Evolutionary conservation across 2,797 vertebrate species (phyloP), one percentile per base, ranked within the genome.

Genomic region (Spinus olivaceus): DNA sequence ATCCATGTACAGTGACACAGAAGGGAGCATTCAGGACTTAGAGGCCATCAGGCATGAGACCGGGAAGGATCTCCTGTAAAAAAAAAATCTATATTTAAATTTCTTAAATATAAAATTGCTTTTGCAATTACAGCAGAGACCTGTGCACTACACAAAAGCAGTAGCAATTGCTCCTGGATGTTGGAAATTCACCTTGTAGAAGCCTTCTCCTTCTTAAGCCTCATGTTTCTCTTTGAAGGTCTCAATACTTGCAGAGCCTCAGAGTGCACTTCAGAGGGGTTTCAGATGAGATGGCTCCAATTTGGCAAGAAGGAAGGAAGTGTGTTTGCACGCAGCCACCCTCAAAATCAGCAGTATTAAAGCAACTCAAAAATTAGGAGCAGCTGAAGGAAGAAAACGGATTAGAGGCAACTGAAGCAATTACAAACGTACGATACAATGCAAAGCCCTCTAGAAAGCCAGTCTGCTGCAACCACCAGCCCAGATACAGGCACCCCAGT

Each of bases 301-400:
- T 57, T 46, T 53, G 30, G 30, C 46, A 51, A 64, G 18, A 72
- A 70, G 5, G 10, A 79, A 66, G 8, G 21, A 77, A 65, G 35
- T 2, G 14, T 44, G 87, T 70, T 66, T 53, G 32, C 39, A 78
- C 0, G 2, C 19, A 32, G 33, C 5, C 0, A 1, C 54, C 22
- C 74, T 72, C 72, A 72, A 94, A 85, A 80, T 33, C 4, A 66
- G 30, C 47, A 39, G 22, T 69, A 81, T 69, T 79, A 8, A 86
- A 69, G 15, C 25, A 76, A 81, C 22, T 65, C 15, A 64, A 60
- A 86, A 76, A 49, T 32, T 19, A 80, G 49, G 10, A 71, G 42
- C 25, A 51, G 53, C 25, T 33, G 39, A 77, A 76, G 47, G 54
- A 84, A 33, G 35, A 54, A 79, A 83, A 70, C 3, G 2, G 57